These are phyloP conservation scores for Urocolius indicus DNA, from an alignment of 2,113 vertebrate species.

Conservation along the genomic window DNA sequence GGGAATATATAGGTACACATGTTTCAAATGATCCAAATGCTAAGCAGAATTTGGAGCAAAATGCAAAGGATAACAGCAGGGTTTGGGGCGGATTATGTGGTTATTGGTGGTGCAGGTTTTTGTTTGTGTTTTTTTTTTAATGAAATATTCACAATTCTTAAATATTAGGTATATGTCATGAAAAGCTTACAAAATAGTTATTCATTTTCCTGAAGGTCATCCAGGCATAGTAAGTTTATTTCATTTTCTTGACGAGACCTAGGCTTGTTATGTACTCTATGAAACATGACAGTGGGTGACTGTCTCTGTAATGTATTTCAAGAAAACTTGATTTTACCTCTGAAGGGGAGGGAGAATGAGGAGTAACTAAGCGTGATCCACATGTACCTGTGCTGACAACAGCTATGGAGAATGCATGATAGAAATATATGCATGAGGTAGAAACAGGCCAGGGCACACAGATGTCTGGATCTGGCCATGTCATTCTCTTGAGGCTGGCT, in stretches of 20 bases:
- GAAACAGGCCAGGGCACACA: rapidly evolving
- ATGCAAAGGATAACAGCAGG: not conserved
- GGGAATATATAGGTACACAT: not conserved
- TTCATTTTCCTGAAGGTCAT: constrained; percentile 61
- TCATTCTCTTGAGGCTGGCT: rapidly evolving
- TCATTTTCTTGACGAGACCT: constrained; percentile 53
- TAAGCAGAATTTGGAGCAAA: not conserved
- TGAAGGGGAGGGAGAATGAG: not conserved
- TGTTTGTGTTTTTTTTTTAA: not conserved
- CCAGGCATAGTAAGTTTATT: constrained; percentile 33
- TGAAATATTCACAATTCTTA: not conserved
- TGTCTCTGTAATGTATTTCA: not conserved
- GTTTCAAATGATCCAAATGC: not conserved
- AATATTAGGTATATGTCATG: not conserved
- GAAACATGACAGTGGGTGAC: not conserved
- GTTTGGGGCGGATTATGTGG: too few relatives aligned
- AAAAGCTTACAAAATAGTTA: constrained; percentile 28
- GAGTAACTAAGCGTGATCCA: not conserved
- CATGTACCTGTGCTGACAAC: not conserved
- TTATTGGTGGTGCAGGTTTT: too few relatives aligned
- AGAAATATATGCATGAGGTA: rapidly evolving
- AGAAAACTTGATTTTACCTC: not conserved
- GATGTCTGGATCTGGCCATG: rapidly evolving
- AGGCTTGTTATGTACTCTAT: constrained; percentile 27
- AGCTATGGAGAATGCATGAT: not conserved